These are phyloP conservation scores for Empidonax alnorum DNA, from an alignment of 2,113 vertebrate species.

Conservation along the genomic window DNA sequence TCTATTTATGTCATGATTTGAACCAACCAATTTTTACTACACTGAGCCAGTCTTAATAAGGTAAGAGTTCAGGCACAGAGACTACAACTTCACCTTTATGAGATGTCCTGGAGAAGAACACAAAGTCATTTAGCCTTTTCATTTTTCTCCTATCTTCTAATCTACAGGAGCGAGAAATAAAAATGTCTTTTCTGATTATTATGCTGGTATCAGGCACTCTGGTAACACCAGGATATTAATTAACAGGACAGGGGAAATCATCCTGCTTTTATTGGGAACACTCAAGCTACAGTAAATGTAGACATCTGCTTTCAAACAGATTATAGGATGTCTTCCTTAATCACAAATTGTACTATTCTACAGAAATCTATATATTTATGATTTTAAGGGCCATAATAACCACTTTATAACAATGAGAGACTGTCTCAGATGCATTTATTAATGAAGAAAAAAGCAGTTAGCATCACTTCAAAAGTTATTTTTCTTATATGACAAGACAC, in stretches of 20 bases:
- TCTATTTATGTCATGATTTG: background rate
- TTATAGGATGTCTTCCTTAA: background rate
- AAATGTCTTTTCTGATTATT: slow-evolving; percentile 23
- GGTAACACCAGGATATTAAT: slow-evolving; percentile 34
- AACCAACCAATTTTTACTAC: background rate
- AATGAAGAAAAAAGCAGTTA: slow-evolving; percentile 8
- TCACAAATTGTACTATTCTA: background rate
- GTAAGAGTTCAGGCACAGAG: background rate
- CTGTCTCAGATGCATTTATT: background rate
- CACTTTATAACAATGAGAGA: background rate
- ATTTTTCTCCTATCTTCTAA: background rate
- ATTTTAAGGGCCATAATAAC: background rate
- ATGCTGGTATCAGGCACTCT: background rate
- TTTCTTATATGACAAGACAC: background rate
- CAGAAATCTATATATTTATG: background rate
- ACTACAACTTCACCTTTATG: background rate
- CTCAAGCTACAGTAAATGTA: background rate
- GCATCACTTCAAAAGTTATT: background rate
- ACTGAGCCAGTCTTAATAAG: background rate
- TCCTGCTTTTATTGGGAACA: background rate
- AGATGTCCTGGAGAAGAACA: background rate
- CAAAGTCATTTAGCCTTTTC: background rate
- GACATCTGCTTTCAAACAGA: background rate
- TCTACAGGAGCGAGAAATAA: background rate
- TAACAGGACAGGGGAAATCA: background rate